A percentile compares a stretch with the other conserved stretches of the same genome.
These are phyloP conservation scores for Decapterus maruadsi DNA, from an alignment of 2,797 vertebrate species.

Conservation along the genomic window DNA sequence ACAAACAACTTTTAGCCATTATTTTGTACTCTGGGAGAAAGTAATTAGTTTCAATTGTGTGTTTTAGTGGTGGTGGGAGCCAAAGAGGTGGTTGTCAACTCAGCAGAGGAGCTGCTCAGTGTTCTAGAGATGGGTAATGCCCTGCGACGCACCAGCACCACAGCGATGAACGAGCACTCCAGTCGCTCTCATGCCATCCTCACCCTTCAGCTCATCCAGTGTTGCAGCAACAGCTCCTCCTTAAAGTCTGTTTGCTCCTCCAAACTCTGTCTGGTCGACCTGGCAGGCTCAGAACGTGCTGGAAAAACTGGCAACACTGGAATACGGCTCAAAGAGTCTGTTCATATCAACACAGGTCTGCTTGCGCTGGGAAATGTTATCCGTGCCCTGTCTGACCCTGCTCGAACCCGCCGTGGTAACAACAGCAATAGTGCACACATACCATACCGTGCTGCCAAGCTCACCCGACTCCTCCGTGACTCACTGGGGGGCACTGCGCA, in stretches of 20 bases:
- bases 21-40: neutral
- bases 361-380: slow-evolving; percentile 93
- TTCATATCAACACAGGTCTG: slow-evolving; percentile 91
- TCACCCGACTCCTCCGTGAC: slow-evolving; percentile 93
- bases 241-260: slow-evolving; percentile 73
- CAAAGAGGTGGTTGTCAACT: slow-evolving; percentile 87
- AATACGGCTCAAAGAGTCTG: slow-evolving; percentile 90
- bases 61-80: slow-evolving; percentile 91
- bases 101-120: slow-evolving; percentile 89
- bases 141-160: slow-evolving; percentile 87
- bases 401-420: slow-evolving; percentile 77
- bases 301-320: slow-evolving; percentile 91
- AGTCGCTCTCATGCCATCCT: slow-evolving; percentile 93
- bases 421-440: slow-evolving; percentile 74
- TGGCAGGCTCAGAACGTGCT: slow-evolving; percentile 93
- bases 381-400: slow-evolving; percentile 89
- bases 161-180: slow-evolving; percentile 91
- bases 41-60: neutral
- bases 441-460: slow-evolving; percentile 92
- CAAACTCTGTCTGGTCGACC: slow-evolving; percentile 93
- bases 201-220: slow-evolving; percentile 87
- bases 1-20: too few species aligned
- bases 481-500: slow-evolving; percentile 93
- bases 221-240: slow-evolving; percentile 43
- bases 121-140: slow-evolving; percentile 88